Percentiles rank a stretch among this genome's conserved stretches.
These are phyloP conservation scores for Leptothorax acervorum DNA, from an alignment of 2,888 invertebrate species.

Conservation along the genomic window DNA sequence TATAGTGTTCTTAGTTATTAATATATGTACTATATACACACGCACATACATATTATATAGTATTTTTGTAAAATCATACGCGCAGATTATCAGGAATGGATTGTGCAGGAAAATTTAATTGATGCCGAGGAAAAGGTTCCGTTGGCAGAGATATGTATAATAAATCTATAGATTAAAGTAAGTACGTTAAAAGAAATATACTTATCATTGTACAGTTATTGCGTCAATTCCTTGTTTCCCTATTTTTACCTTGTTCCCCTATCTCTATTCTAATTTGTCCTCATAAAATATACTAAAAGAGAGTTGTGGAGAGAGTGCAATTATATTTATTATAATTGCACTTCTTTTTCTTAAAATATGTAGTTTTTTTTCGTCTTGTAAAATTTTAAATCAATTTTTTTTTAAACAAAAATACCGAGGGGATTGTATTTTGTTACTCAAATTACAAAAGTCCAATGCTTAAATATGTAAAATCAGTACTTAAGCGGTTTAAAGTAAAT, in stretches of 20 bases:
- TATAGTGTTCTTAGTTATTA: slow-evolving; percentile 66
- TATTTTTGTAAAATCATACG: slow-evolving; percentile 16
- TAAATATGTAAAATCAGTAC: neutral
- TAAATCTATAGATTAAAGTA: slow-evolving; percentile 55
- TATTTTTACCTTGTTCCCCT: slow-evolving; percentile 24
- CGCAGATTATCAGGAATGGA: neutral
- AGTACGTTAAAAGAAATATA: slow-evolving; percentile 42
- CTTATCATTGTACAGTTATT: slow-evolving; percentile 28
- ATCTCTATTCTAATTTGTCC: slow-evolving; percentile 32
- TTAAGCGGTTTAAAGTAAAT: neutral
- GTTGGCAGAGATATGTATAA: slow-evolving; percentile 44
- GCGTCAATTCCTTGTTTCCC: slow-evolving; percentile 4
- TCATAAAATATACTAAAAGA: neutral
- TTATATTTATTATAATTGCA: neutral
- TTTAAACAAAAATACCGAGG: neutral
- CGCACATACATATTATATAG: slow-evolving; percentile 16
- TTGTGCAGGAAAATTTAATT: slow-evolving; percentile 5
- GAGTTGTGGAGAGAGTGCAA: too few species aligned
- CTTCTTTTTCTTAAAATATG: neutral
- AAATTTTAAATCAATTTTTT: slow-evolving; percentile 12
- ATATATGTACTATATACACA: slow-evolving; percentile 12
- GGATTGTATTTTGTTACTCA: neutral
- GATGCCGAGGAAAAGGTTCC: neutral
- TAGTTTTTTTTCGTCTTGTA: neutral
- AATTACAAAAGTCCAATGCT: neutral